phyloP scores from a whole-genome alignment of 2,797 vertebrate species.

The Furcifer pardalis region DNA sequence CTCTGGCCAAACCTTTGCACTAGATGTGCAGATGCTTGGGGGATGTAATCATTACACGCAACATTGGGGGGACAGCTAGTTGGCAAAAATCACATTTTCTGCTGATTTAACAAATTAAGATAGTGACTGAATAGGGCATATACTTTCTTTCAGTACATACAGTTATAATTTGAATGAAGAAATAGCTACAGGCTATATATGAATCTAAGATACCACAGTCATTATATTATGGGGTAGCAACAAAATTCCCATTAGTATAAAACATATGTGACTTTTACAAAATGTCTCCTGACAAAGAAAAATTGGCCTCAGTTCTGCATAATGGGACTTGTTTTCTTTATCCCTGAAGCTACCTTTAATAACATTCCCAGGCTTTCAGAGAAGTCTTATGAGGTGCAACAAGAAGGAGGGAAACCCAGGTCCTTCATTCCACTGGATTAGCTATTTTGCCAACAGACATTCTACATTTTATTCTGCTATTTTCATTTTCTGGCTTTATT shows the following conservation, averaged over 20 bases:
- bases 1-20: too few species aligned
- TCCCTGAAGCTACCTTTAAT: too few species aligned
- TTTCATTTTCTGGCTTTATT: not conserved
- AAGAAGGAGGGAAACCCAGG: not conserved
- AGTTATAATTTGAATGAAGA: not conserved
- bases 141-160: too few species aligned
- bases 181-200: not conserved
- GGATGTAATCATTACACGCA: not conserved
- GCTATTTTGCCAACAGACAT: too few species aligned
- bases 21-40: not conserved
- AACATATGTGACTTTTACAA: not conserved
- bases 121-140: not conserved
- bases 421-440: not conserved
- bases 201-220: not conserved
- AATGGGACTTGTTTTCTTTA: too few species aligned
- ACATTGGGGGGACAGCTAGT: not conserved
- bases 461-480: not conserved
- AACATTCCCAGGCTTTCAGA: too few species aligned
- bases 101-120: not conserved
- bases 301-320: too few species aligned
- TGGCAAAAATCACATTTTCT: not conserved
- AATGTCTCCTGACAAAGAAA: not conserved
- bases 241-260: not conserved
- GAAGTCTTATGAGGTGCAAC: too few species aligned
- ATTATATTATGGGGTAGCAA: not conserved